These are phyloP conservation scores for Hyphantria cunea DNA, from an alignment of 1,140 invertebrate genomes.

Conservation along the genomic window DNA sequence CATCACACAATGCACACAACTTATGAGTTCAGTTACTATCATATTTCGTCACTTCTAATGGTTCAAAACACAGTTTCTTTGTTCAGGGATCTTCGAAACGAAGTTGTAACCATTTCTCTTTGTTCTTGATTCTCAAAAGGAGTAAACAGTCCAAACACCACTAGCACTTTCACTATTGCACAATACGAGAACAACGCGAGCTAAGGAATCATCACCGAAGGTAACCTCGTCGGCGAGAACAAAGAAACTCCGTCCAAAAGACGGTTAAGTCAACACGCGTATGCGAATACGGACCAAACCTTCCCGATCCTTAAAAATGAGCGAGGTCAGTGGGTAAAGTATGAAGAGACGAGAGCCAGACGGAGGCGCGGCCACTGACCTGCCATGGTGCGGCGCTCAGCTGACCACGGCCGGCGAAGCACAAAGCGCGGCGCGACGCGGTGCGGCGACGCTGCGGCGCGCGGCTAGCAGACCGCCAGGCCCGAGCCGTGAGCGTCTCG, in stretches of 20 bases:
- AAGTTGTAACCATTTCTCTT: not conserved
- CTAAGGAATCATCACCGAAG: constrained; percentile 1
- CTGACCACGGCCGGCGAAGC: constrained; percentile 38
- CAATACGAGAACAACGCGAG: constrained; percentile 6
- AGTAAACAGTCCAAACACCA: constrained; percentile 2
- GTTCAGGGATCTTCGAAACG: constrained; percentile 5
- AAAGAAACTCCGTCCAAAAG: constrained; percentile 21
- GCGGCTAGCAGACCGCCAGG: constrained; percentile 36
- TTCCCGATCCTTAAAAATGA: constrained; percentile 30
- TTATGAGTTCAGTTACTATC: too few relatives aligned
- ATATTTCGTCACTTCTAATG: not conserved
- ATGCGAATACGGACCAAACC: constrained; percentile 4
- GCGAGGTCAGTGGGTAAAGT: constrained; percentile 40
- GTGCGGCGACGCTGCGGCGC: constrained; percentile 20
- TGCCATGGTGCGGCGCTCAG: constrained; percentile 59
- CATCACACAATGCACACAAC: too few relatives aligned
- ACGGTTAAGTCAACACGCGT: not conserved
- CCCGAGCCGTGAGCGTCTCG: constrained; percentile 39
- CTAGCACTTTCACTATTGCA: constrained; percentile 32
- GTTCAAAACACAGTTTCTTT: constrained; percentile 1
- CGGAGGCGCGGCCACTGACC: constrained; percentile 72
- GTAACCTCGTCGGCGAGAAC: constrained; percentile 22
- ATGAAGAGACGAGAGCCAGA: constrained; percentile 56
- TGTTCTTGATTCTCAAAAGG: not conserved
- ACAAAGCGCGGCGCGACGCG: constrained; percentile 35